Evolutionary conservation across 2,113 vertebrate genomes (phyloP).

Genomic region (Oxyura jamaicensis): DNA sequence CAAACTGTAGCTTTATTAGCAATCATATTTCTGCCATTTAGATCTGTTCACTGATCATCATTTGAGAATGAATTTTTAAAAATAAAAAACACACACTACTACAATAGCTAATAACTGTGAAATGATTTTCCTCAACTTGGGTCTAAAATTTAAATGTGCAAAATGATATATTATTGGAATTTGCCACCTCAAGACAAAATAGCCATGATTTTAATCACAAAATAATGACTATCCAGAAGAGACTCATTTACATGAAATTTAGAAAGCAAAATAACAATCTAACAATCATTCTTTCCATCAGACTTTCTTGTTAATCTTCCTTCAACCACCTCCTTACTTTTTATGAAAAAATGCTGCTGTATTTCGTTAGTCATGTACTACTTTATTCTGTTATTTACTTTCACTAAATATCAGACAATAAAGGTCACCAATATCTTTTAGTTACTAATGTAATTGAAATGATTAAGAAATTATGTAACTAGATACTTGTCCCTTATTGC

Average conservation of each 20-base stretch:
- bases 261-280: not conserved
- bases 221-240: not conserved
- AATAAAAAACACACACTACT: not conserved
- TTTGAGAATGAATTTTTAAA: not conserved
- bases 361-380: not conserved
- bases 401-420: not conserved
- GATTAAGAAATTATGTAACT: not conserved
- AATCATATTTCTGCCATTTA: not conserved
- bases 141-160: not conserved
- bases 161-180: not conserved
- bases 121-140: not conserved
- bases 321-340: not conserved
- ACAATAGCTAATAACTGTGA: not conserved
- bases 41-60: not conserved
- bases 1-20: not conserved
- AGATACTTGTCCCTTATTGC: not conserved
- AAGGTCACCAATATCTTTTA: not conserved
- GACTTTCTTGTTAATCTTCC: not conserved
- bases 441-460: conserved; percentile 1
- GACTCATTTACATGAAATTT: not conserved
- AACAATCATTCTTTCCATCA: not conserved
- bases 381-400: not conserved
- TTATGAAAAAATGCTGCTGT: not conserved
- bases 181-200: not conserved
- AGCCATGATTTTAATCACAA: not conserved